phyloP scores from a whole-genome alignment of 2,113 vertebrate species.

The Chaenocephalus aceratus region DNA sequence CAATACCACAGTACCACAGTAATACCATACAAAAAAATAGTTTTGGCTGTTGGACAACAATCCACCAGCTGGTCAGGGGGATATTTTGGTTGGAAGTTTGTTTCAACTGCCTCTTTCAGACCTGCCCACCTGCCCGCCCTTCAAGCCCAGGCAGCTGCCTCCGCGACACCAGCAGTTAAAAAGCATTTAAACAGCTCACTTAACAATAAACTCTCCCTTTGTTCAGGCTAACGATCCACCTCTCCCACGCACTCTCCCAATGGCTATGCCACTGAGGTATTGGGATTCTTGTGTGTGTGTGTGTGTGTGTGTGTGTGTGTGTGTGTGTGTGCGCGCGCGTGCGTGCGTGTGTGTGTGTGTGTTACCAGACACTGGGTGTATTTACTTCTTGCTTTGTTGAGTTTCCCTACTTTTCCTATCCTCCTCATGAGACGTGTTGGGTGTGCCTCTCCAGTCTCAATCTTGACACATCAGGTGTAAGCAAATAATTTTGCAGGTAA shows the following conservation, averaged over 20 bases:
- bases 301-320: not conserved
- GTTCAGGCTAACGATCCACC: conserved; percentile 59
- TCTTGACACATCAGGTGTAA: conserved; percentile 23
- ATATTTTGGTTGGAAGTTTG: conserved; percentile 21
- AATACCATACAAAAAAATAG: conserved; percentile 26
- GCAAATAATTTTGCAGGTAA: conserved; percentile 56
- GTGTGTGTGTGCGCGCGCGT: conserved; percentile 10
- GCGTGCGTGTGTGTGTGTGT: conserved; percentile 1
- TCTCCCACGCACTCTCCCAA: conserved; percentile 48
- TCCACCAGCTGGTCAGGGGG: conserved; percentile 46
- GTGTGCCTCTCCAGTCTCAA: conserved; percentile 24
- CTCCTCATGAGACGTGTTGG: conserved; percentile 11
- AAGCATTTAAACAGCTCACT: conserved; percentile 64
- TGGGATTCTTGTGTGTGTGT: conserved; percentile 31
- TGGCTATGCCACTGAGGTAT: conserved; percentile 30
- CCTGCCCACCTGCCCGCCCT: conserved; percentile 58
- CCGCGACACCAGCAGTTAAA: conserved; percentile 53
- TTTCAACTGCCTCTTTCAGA: conserved; percentile 53
- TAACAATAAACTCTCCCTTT: conserved; percentile 67
- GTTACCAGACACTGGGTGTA: not conserved
- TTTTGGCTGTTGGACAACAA: conserved; percentile 64
- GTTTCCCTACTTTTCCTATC: conserved; percentile 10
- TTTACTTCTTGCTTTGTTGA: conserved; percentile 28
- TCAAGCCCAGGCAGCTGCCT: conserved; percentile 54
- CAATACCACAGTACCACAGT: conserved; percentile 8